Conservation (phyloP, 2,888 invertebrate species). For the Protophormia terraenovae region DNA sequence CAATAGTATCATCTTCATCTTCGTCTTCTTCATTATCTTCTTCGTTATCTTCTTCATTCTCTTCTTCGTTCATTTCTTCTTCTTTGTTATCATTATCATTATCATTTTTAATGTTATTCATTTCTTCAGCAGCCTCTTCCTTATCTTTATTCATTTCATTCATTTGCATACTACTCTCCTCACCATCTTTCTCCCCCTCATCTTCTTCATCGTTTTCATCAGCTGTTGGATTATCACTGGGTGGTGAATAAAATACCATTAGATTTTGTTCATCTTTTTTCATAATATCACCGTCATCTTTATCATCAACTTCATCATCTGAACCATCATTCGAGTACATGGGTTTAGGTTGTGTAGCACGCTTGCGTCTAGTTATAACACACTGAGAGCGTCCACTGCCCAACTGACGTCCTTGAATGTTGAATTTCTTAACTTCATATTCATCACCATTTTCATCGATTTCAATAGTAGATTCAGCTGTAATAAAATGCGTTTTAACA, state of each 20-base stretch:
- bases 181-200: neutral
- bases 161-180: neutral
- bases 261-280: neutral
- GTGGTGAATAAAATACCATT: slow-evolving; percentile 15
- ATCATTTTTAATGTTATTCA: neutral
- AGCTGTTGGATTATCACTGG: neutral
- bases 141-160: neutral
- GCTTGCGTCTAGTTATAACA: slow-evolving; percentile 75
- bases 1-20: neutral
- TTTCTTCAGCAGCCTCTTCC: neutral
- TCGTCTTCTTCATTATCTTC: neutral
- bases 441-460: slow-evolving; percentile 77
- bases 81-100: neutral
- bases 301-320: slow-evolving; percentile 41
- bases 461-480: slow-evolving; percentile 74
- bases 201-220: slow-evolving; percentile 14
- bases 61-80: neutral
- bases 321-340: slow-evolving; percentile 15
- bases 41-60: neutral
- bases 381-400: slow-evolving; percentile 74
- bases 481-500: neutral
- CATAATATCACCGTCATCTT: neutral
- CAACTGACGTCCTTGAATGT: slow-evolving; percentile 75
- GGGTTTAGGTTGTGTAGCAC: slow-evolving; percentile 64
- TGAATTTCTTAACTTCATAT: slow-evolving; percentile 76